These are phyloP conservation scores for Orestias chungarensis DNA, from an alignment of 2,797 vertebrate species.

Conservation along the genomic window DNA sequence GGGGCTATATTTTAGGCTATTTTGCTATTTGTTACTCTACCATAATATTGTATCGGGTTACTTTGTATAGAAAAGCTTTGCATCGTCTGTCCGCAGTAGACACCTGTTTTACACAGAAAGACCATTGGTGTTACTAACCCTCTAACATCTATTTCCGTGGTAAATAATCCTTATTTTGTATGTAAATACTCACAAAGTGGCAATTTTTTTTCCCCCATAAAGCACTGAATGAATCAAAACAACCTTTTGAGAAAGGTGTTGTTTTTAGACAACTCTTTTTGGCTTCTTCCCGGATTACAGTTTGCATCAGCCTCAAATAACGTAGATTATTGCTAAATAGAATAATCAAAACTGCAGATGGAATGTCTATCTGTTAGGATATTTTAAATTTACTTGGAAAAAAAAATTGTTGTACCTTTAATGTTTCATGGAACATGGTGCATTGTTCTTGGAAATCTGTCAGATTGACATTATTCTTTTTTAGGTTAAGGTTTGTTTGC, in stretches of 20 bases:
- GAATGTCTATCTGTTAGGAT: neutral
- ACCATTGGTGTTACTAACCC: neutral
- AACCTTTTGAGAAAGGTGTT: neutral
- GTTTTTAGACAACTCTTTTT: neutral
- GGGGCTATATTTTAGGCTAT: neutral
- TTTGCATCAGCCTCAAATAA: neutral
- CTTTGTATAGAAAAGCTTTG: neutral
- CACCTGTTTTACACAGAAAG: neutral
- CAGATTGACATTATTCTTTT: conserved; percentile 3
- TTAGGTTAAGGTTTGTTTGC: neutral
- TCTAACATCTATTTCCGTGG: neutral
- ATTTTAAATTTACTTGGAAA: neutral
- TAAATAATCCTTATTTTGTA: neutral
- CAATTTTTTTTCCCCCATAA: neutral
- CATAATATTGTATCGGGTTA: neutral
- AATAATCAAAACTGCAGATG: neutral
- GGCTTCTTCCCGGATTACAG: neutral
- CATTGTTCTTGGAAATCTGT: conserved; percentile 7
- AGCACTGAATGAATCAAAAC: neutral
- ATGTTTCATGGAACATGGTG: conserved; percentile 9
- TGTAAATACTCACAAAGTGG: neutral
- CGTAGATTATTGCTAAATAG: neutral
- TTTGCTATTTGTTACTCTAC: neutral
- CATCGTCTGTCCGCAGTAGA: neutral
- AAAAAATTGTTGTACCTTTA: too few species aligned